phyloP scores from a whole-genome alignment of 2,113 vertebrate species.

The Condylura cristata region DNA sequence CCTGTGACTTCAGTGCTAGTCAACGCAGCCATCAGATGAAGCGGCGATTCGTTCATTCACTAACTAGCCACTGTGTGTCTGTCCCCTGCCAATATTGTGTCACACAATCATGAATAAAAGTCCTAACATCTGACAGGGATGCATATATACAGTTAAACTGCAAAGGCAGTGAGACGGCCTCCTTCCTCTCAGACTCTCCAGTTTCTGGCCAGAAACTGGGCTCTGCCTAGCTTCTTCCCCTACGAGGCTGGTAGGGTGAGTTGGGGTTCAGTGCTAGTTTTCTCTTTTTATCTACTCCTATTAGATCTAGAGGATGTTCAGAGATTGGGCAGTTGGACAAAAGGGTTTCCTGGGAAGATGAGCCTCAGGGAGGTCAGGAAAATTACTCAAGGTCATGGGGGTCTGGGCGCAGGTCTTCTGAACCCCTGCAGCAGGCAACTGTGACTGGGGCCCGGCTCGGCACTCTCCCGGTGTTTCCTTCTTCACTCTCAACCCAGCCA shows the following conservation, averaged over 20 bases:
- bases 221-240: not conserved
- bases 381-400: not conserved
- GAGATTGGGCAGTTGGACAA: not conserved
- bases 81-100: not conserved
- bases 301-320: not conserved
- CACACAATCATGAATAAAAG: not conserved
- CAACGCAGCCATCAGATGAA: not conserved
- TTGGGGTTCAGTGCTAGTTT: not conserved
- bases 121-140: not conserved
- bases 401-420: not conserved
- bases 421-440: not conserved
- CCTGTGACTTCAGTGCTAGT: not conserved
- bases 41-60: not conserved
- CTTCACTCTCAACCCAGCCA: not conserved
- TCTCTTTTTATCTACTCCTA: not conserved
- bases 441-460: not conserved
- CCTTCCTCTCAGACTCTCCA: too few species aligned
- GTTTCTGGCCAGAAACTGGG: not conserved
- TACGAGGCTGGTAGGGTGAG: not conserved
- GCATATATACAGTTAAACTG: not conserved
- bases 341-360: not conserved
- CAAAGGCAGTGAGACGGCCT: too few species aligned
- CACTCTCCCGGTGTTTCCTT: not conserved
- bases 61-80: too few species aligned
- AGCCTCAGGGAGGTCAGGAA: not conserved